A percentile compares a stretch with the other conserved stretches of the same genome.
phyloP scores from a whole-genome alignment of 1,140 invertebrate species.

The Pemphigus obesinymphae region DNA sequence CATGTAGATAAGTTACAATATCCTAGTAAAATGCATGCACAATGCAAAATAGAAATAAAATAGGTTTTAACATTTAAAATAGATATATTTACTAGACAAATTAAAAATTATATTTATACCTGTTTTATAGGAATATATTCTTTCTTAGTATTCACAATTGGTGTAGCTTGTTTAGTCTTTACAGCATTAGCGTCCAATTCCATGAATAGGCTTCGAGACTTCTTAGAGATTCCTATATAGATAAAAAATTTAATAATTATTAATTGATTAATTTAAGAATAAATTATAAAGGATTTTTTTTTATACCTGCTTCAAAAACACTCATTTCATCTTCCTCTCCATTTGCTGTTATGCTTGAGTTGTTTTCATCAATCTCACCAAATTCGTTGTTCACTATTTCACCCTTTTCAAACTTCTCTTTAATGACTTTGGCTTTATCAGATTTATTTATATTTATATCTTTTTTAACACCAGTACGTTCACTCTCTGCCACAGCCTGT shows the following conservation, averaged over 20 bases:
- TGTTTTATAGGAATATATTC: slow-evolving; percentile 21
- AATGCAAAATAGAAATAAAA: too few relatives aligned
- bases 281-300: too few relatives aligned
- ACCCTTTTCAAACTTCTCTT: slow-evolving; percentile 78
- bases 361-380: slow-evolving; percentile 55
- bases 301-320: slow-evolving; percentile 74
- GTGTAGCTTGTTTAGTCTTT: not conserved
- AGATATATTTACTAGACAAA: not conserved
- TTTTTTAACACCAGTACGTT: slow-evolving; percentile 59
- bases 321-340: slow-evolving; percentile 67
- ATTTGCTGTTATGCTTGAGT: slow-evolving; percentile 52
- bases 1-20: too few relatives aligned
- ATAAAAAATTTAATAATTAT: not conserved
- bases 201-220: slow-evolving; percentile 77
- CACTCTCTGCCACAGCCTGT: slow-evolving; percentile 76
- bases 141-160: not conserved
- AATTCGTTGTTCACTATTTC: slow-evolving; percentile 55
- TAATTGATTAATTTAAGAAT: not conserved
- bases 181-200: slow-evolving; percentile 66
- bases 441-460: slow-evolving; percentile 53
- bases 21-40: too few relatives aligned
- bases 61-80: too few relatives aligned
- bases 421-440: slow-evolving; percentile 65
- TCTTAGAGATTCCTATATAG: slow-evolving; percentile 72
- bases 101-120: not conserved